Base-by-base conservation (phyloP, 2,888 invertebrate species). In the Sipunculus nudus region DNA sequence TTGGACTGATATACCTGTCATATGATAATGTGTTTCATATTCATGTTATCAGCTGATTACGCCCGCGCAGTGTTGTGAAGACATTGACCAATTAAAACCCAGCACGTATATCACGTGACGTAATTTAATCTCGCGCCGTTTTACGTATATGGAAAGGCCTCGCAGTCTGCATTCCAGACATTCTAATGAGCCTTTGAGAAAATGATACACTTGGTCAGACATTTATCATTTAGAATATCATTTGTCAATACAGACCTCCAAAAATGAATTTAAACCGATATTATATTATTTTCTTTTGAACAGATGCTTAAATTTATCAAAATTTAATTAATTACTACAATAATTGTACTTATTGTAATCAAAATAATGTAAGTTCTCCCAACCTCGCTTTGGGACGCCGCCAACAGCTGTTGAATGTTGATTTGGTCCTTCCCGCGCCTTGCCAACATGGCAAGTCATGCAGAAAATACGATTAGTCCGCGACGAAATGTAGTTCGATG, bases 341-440 rank as follows among this genome's bases (percentile, higher is more conserved):
- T n/a, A n/a, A n/a, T n/a, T n/a, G n/a, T n/a, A n/a, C n/a, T n/a
- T n/a, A n/a, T n/a, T n/a, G n/a, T n/a, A n/a, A n/a, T n/a, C n/a
- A n/a, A n/a, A n/a, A n/a, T n/a, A n/a, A n/a, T n/a, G n/a, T 35
- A 71, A 70, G 74, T 76, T 75, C 75, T 76, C 77, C 75, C 73
- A 68, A 72, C 70, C 28, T 55, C 32, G 32, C 38, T 59, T 73
- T 73, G 75, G 72, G 67, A 45, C 45, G 52, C 63, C 72, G 74
- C 74, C 71, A 70, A 71, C 74, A 75, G 75, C 76, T 76, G 75
- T 72, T 75, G 76, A 75, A 74, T 74, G 76, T 77, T 78, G 73
- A 71, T 73, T 72, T 72, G 69, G 31, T 64, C 72, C 74, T 78
- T 80, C 80, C 78, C 80, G 78, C 78, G 78, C 75, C 78, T 76